Percentiles rank a stretch among this genome's conserved stretches.
phyloP scores from a whole-genome alignment of 2,113 vertebrate genomes.

The Atlantisia rogersi region DNA sequence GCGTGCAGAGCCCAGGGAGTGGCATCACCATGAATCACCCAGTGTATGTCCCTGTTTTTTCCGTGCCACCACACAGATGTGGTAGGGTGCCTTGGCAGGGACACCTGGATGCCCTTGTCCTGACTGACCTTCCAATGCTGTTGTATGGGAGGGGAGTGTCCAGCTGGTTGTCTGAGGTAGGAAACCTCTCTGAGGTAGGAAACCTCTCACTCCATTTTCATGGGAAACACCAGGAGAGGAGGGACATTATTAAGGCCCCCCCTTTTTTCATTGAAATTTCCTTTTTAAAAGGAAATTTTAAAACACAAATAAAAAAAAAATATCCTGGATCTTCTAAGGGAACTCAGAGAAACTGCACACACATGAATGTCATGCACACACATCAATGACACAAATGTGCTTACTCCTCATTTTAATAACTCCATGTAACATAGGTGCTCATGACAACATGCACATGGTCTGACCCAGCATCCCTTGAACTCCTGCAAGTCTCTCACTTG shows the following conservation, averaged over 20 bases:
- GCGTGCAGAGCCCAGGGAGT: background rate
- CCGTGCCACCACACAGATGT: background rate
- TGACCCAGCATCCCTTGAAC: background rate
- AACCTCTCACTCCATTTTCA: background rate
- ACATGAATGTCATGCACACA: background rate
- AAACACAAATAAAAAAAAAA: background rate
- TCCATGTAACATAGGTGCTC: background rate
- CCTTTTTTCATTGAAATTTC: too few relatives aligned
- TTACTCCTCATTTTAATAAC: background rate
- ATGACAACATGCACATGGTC: background rate
- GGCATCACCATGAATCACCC: background rate
- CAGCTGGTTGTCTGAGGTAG: background rate
- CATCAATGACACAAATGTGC: background rate
- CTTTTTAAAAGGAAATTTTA: background rate
- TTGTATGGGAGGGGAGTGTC: background rate
- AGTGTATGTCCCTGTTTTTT: background rate
- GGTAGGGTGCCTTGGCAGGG: background rate
- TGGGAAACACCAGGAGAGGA: background rate
- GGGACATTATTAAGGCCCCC: background rate
- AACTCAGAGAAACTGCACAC: background rate
- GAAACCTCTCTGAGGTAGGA: background rate
- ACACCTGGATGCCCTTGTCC: background rate
- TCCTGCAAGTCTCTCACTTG: background rate
- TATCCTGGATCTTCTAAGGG: background rate
- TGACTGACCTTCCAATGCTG: fast-evolving